A percentile compares a stretch with the other conserved stretches of the same genome.
phyloP scores from a whole-genome alignment of 92 coral and sea anemone genomes.

The Metridium senile region DNA sequence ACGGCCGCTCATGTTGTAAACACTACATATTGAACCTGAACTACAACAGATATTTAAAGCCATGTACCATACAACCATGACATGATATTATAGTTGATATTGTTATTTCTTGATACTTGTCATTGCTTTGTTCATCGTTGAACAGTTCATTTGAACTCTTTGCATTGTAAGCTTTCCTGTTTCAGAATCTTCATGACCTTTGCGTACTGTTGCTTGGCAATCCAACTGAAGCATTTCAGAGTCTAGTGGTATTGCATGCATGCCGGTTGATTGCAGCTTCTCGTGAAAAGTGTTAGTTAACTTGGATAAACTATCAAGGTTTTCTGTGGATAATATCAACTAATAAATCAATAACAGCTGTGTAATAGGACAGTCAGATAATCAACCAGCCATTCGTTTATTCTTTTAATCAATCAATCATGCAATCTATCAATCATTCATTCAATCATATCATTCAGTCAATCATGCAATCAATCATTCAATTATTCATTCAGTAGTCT shows the following conservation, averaged over 20 bases:
- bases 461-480: neutral
- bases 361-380: neutral
- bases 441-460: neutral
- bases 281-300: slow-evolving; percentile 72
- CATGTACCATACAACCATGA: neutral
- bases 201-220: slow-evolving; percentile 79
- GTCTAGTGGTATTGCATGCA: slow-evolving; percentile 91
- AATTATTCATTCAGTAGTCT: neutral
- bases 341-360: no score
- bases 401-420: neutral
- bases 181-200: slow-evolving; percentile 89
- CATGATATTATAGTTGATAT: neutral
- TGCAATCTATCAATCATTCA: neutral
- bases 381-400: neutral
- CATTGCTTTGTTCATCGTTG: slow-evolving; percentile 77
- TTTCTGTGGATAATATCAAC: slow-evolving; percentile 38
- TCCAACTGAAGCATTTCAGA: slow-evolving; percentile 81
- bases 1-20: no score
- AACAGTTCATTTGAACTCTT: slow-evolving; percentile 85
- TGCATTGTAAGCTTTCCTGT: slow-evolving; percentile 67
- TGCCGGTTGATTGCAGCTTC: slow-evolving; percentile 81
- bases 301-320: slow-evolving; percentile 72
- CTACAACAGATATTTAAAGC: no score
- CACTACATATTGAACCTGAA: no score
- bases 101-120: slow-evolving; percentile 39